Base-by-base conservation (phyloP, 2,888 invertebrate species). In the Cantharis flavilabris region DNA sequence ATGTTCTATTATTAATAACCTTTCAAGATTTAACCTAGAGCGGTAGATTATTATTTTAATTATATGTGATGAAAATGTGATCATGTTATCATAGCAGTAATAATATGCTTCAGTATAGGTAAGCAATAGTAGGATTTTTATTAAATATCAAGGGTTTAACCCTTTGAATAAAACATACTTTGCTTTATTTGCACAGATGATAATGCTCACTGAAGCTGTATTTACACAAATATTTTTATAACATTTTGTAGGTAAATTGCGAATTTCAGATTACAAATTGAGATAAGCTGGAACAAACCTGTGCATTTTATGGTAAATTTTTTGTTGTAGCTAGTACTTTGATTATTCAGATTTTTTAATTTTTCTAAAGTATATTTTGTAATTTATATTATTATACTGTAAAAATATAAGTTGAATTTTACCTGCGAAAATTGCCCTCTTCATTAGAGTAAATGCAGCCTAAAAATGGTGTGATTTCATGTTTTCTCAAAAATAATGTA, bases 151-250 rank as follows among this genome's bases (percentile, higher is more conserved):
- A 49, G 49, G n/a, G 49, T n/a, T 49, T 49, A 49, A n/a, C 49
- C 49, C 9, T 49, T 49, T 49, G n/a, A 49, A 49, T 49, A 49
- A 49, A 49, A n/a, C 49, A 49, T 49, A 49, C 49, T 67, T 26
- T 23, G 65, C n/a, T 67, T 23, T n/a, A 67, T 71, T 70, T 75
- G 75, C 65, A 70, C 65, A 49, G 49, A 71, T 30, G 70, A 71
- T 70, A 75, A 13, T 71, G 70, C 70, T 75, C 65, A 70, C 75
- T 62, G 30, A 26, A 62, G 64, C 71, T 33, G 30, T 77, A 69
- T 77, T 74, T 74, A 65, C 64, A 71, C 73, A 74, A 77, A 72
- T 69, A 76, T 49, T 72, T 62, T 33, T 69, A 71, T 23, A 69
- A 69, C 75, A 77, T 80, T 78, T 73, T n/a, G n/a, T n/a, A 49